A percentile compares a stretch with the other conserved stretches of the same genome.
phyloP scores from a whole-genome alignment of 92 coral and sea anemone species.

The Paragorgia papillata region DNA sequence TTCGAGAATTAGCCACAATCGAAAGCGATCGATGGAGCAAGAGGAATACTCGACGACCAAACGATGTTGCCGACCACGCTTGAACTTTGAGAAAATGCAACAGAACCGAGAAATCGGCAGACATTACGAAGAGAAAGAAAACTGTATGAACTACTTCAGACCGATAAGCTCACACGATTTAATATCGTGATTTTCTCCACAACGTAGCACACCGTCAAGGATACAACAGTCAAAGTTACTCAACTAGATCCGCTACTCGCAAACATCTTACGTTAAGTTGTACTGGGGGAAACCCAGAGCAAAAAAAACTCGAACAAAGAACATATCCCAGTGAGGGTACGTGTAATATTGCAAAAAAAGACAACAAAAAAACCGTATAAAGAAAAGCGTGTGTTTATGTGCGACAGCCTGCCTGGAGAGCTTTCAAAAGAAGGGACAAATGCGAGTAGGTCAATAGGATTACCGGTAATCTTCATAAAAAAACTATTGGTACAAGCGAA shows the following conservation, averaged over 20 bases:
- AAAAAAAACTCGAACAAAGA: not conserved
- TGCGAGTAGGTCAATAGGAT: slow-evolving; percentile 26
- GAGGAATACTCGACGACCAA: slow-evolving; percentile 19
- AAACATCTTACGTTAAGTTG: no score
- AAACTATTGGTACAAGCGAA: slow-evolving; percentile 19
- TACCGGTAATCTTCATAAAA: slow-evolving; percentile 31
- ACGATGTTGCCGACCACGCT: slow-evolving; percentile 64
- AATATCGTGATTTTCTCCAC: not conserved
- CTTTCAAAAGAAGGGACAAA: slow-evolving; percentile 3
- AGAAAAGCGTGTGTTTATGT: not conserved
- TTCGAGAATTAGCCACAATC: slow-evolving; percentile 6
- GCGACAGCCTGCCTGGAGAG: not conserved
- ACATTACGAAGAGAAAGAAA: not conserved
- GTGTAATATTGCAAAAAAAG: not conserved
- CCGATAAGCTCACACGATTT: slow-evolving; percentile 20
- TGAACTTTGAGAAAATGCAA: slow-evolving; percentile 90
- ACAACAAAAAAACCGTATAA: not conserved
- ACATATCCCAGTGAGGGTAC: not conserved
- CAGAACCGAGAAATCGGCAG: slow-evolving; percentile 31
- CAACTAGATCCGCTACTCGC: no score
- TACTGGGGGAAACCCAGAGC: not conserved
- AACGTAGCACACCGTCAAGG: not conserved
- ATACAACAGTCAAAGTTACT: not conserved
- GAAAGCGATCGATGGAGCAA: slow-evolving; percentile 34
- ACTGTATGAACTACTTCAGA: slow-evolving; percentile 10